A percentile compares a stretch with the other conserved stretches of the same genome.
Conservation (phyloP, 1,140 invertebrate species). For the Cydia fagiglandana region DNA sequence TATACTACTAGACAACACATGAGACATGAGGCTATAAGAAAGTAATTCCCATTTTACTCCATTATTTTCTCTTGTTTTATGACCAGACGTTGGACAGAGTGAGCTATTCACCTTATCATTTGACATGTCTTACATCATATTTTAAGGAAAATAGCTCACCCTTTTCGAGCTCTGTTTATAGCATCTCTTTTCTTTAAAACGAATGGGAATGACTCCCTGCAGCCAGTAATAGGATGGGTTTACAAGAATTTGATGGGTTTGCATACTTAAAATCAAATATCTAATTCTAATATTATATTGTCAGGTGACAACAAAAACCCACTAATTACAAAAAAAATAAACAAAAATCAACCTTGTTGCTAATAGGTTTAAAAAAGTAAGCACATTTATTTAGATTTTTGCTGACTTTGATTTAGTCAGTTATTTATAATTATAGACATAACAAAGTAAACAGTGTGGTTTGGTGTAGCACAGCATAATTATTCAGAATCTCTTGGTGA, state of each 20-base stretch:
- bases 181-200: neutral
- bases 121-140: no score
- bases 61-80: neutral
- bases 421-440: neutral
- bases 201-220: neutral
- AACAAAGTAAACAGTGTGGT: neutral
- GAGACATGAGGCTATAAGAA: neutral
- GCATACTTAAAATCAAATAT: no score
- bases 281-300: no score
- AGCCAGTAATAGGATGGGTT: neutral
- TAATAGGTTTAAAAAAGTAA: no score
- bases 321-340: no score
- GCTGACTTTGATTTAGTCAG: constrained; percentile 7
- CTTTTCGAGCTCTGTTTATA: no score
- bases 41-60: neutral
- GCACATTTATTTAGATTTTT: neutral
- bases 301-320: no score
- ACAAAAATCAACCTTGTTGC: no score
- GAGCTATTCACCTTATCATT: no score
- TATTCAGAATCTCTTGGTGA: neutral
- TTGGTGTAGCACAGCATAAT: neutral
- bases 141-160: no score
- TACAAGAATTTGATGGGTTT: neutral
- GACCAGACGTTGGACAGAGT: no score
- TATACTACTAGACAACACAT: neutral